Conservation (phyloP, 1,140 invertebrate species). For the Samia ricini region DNA sequence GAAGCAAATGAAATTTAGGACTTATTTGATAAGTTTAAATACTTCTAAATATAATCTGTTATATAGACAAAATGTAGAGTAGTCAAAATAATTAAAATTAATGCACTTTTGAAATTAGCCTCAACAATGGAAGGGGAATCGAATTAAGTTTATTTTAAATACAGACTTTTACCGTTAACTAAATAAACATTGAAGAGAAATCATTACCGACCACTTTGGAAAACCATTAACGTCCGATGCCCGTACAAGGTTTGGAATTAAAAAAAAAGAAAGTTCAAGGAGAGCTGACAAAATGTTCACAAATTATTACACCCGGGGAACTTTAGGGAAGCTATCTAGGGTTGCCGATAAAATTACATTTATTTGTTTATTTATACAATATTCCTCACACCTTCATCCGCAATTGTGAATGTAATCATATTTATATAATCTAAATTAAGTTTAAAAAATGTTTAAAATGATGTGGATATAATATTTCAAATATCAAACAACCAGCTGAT, state of each 20-base stretch:
- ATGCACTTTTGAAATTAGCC: no score
- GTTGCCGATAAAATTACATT: neutral
- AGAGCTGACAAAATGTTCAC: neutral
- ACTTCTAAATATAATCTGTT: no score
- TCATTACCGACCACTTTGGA: neutral
- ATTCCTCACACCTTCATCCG: no score
- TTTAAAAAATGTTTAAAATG: no score
- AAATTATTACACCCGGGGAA: neutral
- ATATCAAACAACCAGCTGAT: no score
- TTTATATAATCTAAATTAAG: no score
- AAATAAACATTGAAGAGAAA: neutral
- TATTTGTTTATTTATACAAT: neutral
- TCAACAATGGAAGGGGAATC: neutral
- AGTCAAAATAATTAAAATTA: no score
- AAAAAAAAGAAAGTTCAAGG: neutral
- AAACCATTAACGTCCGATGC: neutral
- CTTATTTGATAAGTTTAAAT: no score
- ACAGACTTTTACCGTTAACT: neutral
- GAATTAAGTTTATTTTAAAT: neutral
- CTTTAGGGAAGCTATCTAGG: neutral
- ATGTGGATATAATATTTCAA: no score
- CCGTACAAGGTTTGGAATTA: slow-evolving; percentile 6
- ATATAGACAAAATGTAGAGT: no score
- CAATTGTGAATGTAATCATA: no score
- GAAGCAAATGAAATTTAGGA: no score